Base-by-base conservation (phyloP, 2,113 vertebrate species). In the Tyrannus savana region DNA sequence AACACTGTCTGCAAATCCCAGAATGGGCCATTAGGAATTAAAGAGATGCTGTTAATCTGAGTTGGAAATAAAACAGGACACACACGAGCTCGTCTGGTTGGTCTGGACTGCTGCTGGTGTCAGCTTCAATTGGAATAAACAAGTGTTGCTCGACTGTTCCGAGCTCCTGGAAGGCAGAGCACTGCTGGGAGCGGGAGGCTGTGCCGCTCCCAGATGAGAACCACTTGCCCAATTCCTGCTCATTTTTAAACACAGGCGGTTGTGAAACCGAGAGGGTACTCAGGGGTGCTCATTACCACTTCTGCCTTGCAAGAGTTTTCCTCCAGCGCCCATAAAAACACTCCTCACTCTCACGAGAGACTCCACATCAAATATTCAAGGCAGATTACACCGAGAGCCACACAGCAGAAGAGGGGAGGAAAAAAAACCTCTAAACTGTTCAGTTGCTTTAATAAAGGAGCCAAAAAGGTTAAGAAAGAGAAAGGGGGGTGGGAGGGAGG, bases 281-380 rank as follows among this genome's bases (percentile, higher is more conserved):
- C 96, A 64, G 91, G 81, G 95, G 95, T 97, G 30, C 94, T 97
- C 96, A 97, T 98, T 97, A 97, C 87, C 44, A 60, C 89, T 95
- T 77, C 96, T 94, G 55, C 79, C 67, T 72, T 37, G 60, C 87
- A 1, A 69, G 90, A 95, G 64, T 66, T 95, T 50, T 74, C 87
- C 94, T 95, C 71, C 84, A n/a, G 52, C 62, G 89, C 90, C 96
- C 53, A 4, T 88, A 85, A 87, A 95, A 94, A 55, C 76, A 66
- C 95, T 19, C 62, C 15, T 62, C 2, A 1, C 53, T 14, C 92
- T 94, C 86, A 4, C 44, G 7, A 8, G 88, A 88, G 95, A 84
- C 19, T 80, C 76, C 90, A 73, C 92, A 93, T 97, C 93, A 92
- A 33, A 95, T 95, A 97, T 93, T 95, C 86, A 59, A 75, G 95